A percentile compares a stretch with the other conserved stretches of the same genome.
Evolutionary conservation across 2,888 invertebrate species (phyloP).

Genomic region (Punctoribates punctum): DNA sequence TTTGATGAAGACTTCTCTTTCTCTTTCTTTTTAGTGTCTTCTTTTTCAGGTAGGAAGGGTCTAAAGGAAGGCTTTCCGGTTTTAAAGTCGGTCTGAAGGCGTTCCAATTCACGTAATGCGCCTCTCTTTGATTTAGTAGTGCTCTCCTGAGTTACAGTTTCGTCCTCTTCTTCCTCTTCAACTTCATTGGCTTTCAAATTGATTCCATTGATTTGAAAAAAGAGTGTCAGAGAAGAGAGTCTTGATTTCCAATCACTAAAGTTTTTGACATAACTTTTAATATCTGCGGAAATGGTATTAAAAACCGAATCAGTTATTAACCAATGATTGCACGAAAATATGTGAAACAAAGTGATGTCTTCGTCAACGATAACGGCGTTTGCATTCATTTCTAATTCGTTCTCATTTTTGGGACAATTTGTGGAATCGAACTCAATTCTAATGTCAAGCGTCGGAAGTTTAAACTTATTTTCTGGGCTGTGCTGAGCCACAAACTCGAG

Average conservation of each 20-base stretch:
- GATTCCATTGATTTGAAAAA: conserved; percentile 19
- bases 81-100: neutral
- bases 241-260: conserved; percentile 12
- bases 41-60: neutral
- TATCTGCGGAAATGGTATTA: neutral
- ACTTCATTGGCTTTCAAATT: conserved; percentile 11
- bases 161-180: neutral
- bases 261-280: neutral
- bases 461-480: neutral
- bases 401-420: conserved; percentile 8
- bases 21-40: neutral
- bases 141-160: neutral
- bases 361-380: neutral
- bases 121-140: too few species aligned
- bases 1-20: neutral
- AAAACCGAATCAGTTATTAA: neutral
- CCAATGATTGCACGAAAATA: conserved; percentile 19
- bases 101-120: neutral
- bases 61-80: too few species aligned
- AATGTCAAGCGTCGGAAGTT: conserved; percentile 32
- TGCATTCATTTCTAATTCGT: neutral
- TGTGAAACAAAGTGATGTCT: neutral
- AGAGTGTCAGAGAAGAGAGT: neutral
- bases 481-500: neutral
- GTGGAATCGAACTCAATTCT: neutral